A percentile compares a stretch with the other conserved stretches of the same genome.
Conservation (phyloP, 2,113 vertebrate genomes). For the Lepisosteus oculatus region DNA sequence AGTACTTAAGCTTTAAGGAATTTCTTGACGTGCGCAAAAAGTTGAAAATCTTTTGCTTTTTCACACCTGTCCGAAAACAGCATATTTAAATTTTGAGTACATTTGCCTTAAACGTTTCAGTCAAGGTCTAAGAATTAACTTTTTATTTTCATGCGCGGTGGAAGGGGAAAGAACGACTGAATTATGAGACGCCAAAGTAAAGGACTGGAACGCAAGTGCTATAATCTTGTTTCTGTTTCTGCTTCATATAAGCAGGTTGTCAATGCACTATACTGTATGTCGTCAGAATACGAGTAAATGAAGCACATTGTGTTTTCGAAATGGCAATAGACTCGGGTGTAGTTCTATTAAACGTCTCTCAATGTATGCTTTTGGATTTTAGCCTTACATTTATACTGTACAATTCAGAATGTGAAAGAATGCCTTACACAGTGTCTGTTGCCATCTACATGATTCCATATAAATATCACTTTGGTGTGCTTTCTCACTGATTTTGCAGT, state of each 20-base stretch:
- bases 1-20: too few species aligned
- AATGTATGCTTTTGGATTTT: conserved; percentile 28
- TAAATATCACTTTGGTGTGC: conserved; percentile 41
- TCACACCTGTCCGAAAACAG: conserved; percentile 14
- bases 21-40: neutral
- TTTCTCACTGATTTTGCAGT: conserved; percentile 37
- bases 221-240: conserved; percentile 50
- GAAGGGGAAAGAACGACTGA: conserved; percentile 23
- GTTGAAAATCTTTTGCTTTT: conserved; percentile 12
- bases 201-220: conserved; percentile 42
- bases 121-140: too few species aligned
- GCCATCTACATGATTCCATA: conserved; percentile 32
- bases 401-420: conserved; percentile 56
- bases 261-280: conserved; percentile 57
- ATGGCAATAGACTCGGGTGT: conserved; percentile 42
- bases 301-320: conserved; percentile 41
- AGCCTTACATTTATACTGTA: conserved; percentile 45
- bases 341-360: conserved; percentile 36
- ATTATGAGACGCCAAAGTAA: conserved; percentile 46
- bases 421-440: conserved; percentile 54
- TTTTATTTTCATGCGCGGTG: too few species aligned
- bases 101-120: neutral
- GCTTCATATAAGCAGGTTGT: conserved; percentile 38
- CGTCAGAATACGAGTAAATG: conserved; percentile 34
- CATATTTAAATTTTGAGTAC: conserved; percentile 17